Evolutionary conservation across 2,888 invertebrate genomes (phyloP), one percentile per base, ranked within the genome.

Genomic region (Stratiomys singularior): DNA sequence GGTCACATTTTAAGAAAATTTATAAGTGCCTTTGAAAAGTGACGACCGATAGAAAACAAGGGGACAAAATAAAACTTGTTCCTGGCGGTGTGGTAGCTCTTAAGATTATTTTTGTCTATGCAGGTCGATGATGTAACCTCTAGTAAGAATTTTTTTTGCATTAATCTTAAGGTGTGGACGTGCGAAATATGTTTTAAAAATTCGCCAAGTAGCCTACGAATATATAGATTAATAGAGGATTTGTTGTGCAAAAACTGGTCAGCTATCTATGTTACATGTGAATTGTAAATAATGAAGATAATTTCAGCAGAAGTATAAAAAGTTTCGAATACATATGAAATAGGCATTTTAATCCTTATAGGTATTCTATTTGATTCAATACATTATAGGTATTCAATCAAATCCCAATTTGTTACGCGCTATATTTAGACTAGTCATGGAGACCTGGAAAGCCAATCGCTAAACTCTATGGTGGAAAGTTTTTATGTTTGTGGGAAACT

Each of bases 101-200:
- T 15, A 25, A 5, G 58, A 25, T 60, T 64, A 64, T 64, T 64
- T 64, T 64, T 64, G 28, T 64, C 64, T 64, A 30, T 64, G 64
- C 23, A 25, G n/a, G 25, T 11, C 23, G 71, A n/a, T 52, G 71
- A 71, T 71, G 71, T 71, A 71, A 71, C 46, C 71, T 13, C 47
- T 7, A 44, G 1, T 46, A 11, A 47, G 46, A 47, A 47, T 71
- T 71, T 71, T 67, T 69, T 47, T 47, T 71, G 27, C 60, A 25
- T 27, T 23, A 5, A 1, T 18, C 7, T 28, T 47, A 15, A 52
- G 71, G 47, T 71, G 64, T 28, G 28, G n/a, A 28, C 27, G 30
- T 64, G 30, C 64, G 30, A 30, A 64, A 64, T 64, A 28, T 5
- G 1, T 28, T 28, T 30, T 1, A 64, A 4, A 5, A 52, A 18